Evolutionary conservation across 2,113 vertebrate genomes (phyloP).

Genomic region (Varanus komodoensis): DNA sequence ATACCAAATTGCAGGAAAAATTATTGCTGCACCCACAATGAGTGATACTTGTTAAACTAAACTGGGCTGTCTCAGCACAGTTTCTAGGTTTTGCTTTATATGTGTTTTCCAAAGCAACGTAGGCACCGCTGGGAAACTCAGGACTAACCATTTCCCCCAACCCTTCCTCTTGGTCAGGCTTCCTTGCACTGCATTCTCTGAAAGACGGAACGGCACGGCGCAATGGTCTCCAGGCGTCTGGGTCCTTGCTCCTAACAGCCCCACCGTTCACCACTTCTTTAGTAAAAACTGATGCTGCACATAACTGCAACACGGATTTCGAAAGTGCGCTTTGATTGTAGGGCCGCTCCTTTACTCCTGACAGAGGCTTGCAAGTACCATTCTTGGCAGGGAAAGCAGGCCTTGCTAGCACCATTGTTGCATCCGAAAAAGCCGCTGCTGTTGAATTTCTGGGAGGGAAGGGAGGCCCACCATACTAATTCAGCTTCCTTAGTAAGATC

Average conservation of each 20-base stretch:
- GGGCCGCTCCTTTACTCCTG: not conserved
- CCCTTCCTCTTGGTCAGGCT: not conserved
- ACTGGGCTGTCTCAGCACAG: not conserved
- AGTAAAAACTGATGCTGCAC: not conserved
- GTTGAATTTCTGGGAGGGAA: not conserved
- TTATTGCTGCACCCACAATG: not conserved
- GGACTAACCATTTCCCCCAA: not conserved
- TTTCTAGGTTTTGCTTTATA: not conserved
- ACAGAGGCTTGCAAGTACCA: not conserved
- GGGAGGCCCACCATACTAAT: not conserved
- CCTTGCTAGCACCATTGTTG: not conserved
- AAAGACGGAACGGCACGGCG: not conserved
- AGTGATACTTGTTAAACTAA: not conserved
- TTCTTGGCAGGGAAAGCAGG: not conserved
- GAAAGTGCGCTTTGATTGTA: not conserved
- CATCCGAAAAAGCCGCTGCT: not conserved
- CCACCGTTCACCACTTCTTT: not conserved
- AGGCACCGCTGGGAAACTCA: not conserved
- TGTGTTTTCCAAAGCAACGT: not conserved
- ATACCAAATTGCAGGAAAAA: not conserved
- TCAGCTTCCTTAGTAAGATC: slow-evolving; percentile 25
- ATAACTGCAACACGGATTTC: not conserved
- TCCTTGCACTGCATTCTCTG: not conserved
- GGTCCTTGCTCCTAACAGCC: not conserved
- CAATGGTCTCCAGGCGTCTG: not conserved